These are phyloP conservation scores for Chionomys nivalis DNA, from an alignment of 2,113 vertebrate species.

Conservation along the genomic window DNA sequence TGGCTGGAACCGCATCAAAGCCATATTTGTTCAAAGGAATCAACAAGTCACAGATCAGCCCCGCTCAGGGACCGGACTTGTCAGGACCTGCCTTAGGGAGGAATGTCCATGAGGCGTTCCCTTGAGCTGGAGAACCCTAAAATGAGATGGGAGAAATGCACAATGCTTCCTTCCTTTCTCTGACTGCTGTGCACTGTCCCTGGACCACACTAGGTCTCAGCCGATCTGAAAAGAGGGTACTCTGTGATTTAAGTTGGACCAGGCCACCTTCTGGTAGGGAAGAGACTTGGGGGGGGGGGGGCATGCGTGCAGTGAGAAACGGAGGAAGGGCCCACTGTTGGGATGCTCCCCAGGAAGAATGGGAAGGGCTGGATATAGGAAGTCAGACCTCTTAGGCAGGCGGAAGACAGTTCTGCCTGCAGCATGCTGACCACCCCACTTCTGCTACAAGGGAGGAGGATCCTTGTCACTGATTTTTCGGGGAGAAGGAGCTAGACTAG, in stretches of 20 bases:
- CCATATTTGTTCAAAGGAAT: conserved; percentile 98
- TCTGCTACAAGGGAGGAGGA: background rate
- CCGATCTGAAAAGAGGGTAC: background rate
- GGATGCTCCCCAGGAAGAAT: background rate
- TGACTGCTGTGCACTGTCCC: accelerated
- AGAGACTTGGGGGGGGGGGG: accelerated
- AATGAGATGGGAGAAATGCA: background rate
- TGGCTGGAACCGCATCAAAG: conserved; percentile 89
- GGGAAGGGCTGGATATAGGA: background rate
- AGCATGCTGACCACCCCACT: accelerated
- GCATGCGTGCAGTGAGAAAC: background rate
- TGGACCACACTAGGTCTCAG: background rate
- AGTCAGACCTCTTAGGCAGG: background rate
- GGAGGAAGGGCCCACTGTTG: background rate
- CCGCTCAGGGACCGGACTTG: conserved; percentile 84
- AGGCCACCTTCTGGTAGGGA: accelerated
- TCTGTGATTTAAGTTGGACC: accelerated
- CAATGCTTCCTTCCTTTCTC: background rate
- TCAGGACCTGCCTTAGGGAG: conserved; percentile 57
- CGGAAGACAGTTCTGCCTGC: background rate
- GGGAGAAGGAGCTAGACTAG: background rate
- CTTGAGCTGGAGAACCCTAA: background rate
- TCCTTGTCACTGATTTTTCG: background rate
- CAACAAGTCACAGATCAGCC: conserved; percentile 94
- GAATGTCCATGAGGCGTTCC: background rate